Percentiles rank a stretch among this genome's conserved stretches.
phyloP scores from a whole-genome alignment of 2,113 vertebrate genomes.

The Rhabdomys dilectus region DNA sequence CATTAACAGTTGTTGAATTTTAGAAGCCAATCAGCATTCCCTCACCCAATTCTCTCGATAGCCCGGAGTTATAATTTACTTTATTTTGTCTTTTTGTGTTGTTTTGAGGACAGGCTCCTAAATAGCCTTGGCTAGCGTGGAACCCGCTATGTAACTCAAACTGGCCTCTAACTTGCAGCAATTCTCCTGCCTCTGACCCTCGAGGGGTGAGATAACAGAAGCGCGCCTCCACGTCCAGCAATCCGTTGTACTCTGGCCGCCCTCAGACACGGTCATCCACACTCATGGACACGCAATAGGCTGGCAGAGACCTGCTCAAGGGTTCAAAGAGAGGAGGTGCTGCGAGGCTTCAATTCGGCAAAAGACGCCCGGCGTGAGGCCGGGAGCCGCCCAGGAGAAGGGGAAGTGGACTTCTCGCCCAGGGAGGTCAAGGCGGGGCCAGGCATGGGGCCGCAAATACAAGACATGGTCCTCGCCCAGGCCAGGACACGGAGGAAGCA shows the following conservation, averaged over 20 bases:
- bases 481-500: background rate
- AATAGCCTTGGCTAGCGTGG: background rate
- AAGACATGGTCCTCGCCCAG: background rate
- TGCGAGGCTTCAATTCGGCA: accelerated
- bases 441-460: background rate
- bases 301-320: too few species aligned
- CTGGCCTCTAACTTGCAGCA: background rate
- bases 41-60: background rate
- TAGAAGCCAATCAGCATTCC: background rate
- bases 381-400: background rate
- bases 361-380: background rate
- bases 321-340: background rate
- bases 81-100: background rate
- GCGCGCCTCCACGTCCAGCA: background rate
- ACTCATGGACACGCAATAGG: background rate
- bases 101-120: background rate
- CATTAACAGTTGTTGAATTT: background rate
- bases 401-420: background rate
- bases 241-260: background rate
- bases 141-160: background rate
- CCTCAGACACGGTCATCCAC: background rate
- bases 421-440: background rate
- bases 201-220: too few species aligned
- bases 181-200: background rate
- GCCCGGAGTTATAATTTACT: background rate